phyloP scores from a whole-genome alignment of 2,888 invertebrate genomes.

The Brassicogethes aeneus region DNA sequence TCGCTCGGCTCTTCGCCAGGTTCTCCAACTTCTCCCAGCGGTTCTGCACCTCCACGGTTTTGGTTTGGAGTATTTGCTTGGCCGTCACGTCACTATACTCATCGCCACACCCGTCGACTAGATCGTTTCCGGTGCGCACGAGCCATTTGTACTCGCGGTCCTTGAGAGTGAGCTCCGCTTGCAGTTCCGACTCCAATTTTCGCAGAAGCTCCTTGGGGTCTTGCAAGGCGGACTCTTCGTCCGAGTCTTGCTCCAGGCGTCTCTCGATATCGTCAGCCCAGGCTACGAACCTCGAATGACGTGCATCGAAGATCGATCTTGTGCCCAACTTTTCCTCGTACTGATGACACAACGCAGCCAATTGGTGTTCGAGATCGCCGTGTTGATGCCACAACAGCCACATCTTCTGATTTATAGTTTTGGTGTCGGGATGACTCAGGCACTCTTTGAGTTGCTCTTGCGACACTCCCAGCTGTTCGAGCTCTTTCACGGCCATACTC shows the following conservation, averaged over 20 bases:
- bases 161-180: constrained; percentile 66
- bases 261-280: constrained; percentile 66
- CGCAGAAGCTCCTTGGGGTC: constrained; percentile 67
- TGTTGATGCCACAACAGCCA: constrained; percentile 75
- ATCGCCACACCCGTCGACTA: constrained; percentile 55
- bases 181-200: constrained; percentile 63
- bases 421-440: constrained; percentile 75
- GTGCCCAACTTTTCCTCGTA: constrained; percentile 67
- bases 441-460: constrained; percentile 80
- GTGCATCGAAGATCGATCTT: constrained; percentile 59
- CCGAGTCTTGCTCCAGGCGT: constrained; percentile 49
- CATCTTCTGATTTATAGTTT: constrained; percentile 66
- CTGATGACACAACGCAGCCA: constrained; percentile 60
- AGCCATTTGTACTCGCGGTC: constrained; percentile 75
- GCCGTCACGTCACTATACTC: constrained; percentile 53
- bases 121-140: constrained; percentile 53
- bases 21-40: constrained; percentile 69
- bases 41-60: constrained; percentile 53
- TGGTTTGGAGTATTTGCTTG: constrained; percentile 47
- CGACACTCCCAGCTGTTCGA: constrained; percentile 63
- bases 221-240: constrained; percentile 36
- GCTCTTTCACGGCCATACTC: constrained; percentile 47
- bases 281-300: constrained; percentile 53
- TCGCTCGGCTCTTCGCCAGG: constrained; percentile 55
- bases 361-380: constrained; percentile 70